These are phyloP conservation scores for Brachirus orientalis DNA, from an alignment of 2,113 vertebrate species.

Conservation along the genomic window DNA sequence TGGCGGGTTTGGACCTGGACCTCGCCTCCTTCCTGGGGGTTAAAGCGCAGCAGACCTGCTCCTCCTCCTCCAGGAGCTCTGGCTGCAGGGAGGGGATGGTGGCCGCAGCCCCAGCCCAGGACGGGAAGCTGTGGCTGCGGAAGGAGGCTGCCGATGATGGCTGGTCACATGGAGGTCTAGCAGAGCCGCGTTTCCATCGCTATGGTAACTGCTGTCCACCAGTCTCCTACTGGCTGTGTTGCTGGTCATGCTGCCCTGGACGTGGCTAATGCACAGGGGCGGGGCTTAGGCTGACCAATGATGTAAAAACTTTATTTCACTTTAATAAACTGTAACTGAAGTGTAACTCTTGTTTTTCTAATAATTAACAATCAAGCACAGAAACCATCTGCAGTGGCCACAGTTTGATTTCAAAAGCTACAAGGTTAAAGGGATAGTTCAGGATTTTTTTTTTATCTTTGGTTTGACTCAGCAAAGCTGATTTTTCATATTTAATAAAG, in stretches of 20 bases:
- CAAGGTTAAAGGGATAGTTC: no score
- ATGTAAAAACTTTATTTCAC: not conserved
- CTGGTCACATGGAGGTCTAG: slow-evolving; percentile 70
- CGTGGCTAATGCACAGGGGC: slow-evolving; percentile 23
- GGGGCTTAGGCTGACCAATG: slow-evolving; percentile 3
- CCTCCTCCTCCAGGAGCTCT: slow-evolving; percentile 32
- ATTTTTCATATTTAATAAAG: no score
- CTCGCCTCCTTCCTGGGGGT: slow-evolving; percentile 66
- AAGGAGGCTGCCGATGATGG: slow-evolving; percentile 41
- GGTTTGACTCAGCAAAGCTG: no score
- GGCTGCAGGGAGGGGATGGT: not conserved
- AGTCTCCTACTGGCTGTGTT: slow-evolving; percentile 61
- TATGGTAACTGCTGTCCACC: slow-evolving; percentile 55
- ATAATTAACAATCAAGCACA: no score
- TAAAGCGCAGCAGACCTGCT: slow-evolving; percentile 56
- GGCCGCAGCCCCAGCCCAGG: fast-evolving
- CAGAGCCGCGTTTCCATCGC: slow-evolving; percentile 69
- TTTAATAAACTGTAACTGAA: no score
- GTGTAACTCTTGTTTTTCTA: no score
- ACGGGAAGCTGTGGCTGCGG: slow-evolving; percentile 56
- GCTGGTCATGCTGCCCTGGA: slow-evolving; percentile 58
- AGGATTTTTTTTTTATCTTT: no score
- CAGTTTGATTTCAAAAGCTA: no score
- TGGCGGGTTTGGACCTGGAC: slow-evolving; percentile 65
- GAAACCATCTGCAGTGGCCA: no score